Percentiles rank a stretch among this genome's conserved stretches.
These are phyloP conservation scores for Chloropsis hardwickii DNA, from an alignment of 2,113 vertebrate genomes.

Conservation along the genomic window DNA sequence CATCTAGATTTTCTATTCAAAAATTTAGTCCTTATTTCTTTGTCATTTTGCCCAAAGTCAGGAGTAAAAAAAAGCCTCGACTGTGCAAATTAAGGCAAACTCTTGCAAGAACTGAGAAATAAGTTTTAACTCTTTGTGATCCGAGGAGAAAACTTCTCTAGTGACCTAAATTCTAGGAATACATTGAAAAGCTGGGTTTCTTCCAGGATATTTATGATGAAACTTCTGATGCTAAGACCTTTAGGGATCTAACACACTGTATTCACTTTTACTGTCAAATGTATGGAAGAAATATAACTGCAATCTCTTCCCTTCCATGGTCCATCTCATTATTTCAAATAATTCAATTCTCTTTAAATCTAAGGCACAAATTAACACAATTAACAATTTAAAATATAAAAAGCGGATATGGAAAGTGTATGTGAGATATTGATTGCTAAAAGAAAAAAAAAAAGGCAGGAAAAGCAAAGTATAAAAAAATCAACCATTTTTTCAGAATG, in stretches of 20 bases:
- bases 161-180: neutral
- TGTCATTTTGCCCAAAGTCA: neutral
- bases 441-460: neutral
- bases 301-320: neutral
- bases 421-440: neutral
- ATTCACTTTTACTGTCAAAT: neutral
- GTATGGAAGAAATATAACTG: neutral
- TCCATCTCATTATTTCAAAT: neutral
- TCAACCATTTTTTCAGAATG: neutral
- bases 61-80: neutral
- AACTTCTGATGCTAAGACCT: neutral
- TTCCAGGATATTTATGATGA: neutral
- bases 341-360: neutral
- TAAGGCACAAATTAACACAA: neutral
- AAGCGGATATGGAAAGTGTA: neutral
- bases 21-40: neutral
- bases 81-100: neutral
- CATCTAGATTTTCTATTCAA: neutral
- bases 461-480: neutral
- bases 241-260: neutral
- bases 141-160: neutral
- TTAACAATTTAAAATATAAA: neutral
- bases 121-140: neutral
- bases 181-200: neutral
- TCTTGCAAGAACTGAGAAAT: neutral